Evolutionary conservation across 2,113 vertebrate genomes (phyloP).

Genomic region (Pseudois nayaur): DNA sequence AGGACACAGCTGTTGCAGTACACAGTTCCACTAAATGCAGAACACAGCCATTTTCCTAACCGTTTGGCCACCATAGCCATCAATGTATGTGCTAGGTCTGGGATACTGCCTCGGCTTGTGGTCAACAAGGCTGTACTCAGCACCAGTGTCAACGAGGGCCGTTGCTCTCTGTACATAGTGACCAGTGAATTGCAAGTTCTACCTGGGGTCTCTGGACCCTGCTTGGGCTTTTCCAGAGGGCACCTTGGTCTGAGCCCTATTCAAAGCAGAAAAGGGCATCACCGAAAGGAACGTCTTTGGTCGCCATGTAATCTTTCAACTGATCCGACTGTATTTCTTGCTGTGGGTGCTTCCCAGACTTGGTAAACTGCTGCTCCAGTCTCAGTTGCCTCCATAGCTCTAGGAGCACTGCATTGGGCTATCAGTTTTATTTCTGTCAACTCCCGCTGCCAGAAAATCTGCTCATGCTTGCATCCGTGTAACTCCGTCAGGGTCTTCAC

Average conservation of each 20-base stretch:
- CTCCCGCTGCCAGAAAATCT: fast-evolving
- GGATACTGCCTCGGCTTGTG: neutral
- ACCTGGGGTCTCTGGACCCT: neutral
- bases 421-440: neutral
- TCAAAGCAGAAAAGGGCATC: neutral
- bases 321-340: neutral
- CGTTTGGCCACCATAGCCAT: neutral
- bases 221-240: neutral
- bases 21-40: neutral
- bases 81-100: neutral
- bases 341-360: neutral
- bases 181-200: neutral
- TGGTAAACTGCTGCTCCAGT: neutral
- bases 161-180: neutral
- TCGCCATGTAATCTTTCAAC: neutral
- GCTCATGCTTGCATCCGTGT: neutral
- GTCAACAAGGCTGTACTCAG: neutral
- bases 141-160: neutral
- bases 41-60: neutral
- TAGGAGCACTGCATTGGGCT: neutral
- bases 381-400: neutral
- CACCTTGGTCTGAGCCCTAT: neutral
- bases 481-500: neutral
- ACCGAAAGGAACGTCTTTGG: neutral
- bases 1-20: neutral